These are phyloP conservation scores for Andrena flavipes DNA, from an alignment of 2,888 invertebrate genomes.

Conservation along the genomic window DNA sequence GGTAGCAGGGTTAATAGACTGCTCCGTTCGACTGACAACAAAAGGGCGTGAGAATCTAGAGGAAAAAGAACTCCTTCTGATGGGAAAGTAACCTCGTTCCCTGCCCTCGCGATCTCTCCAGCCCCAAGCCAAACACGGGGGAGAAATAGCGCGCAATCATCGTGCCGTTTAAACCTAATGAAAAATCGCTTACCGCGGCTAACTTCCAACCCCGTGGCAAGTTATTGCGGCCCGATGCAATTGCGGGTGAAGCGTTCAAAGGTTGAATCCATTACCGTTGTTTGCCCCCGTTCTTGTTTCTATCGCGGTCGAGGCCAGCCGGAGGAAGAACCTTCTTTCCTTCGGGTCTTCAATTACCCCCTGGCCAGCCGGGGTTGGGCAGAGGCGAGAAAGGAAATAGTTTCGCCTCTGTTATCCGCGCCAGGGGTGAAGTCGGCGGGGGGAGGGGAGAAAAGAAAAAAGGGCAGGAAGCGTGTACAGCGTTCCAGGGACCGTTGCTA, in stretches of 20 bases:
- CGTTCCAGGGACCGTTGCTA: conserved; percentile 3
- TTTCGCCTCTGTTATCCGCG: conserved; percentile 49
- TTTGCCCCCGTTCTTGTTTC: conserved; percentile 56
- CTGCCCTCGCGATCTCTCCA: background rate
- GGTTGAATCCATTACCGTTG: conserved; percentile 58
- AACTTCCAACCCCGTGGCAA: background rate
- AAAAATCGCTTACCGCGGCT: conserved; percentile 43
- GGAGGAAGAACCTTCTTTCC: conserved; percentile 29
- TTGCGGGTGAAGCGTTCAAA: conserved; percentile 49
- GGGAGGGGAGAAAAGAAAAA: conserved; percentile 27
- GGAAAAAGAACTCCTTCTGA: background rate
- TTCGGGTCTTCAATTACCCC: conserved; percentile 59
- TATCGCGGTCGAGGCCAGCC: conserved; percentile 16
- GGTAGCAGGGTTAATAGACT: background rate
- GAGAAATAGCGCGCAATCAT: conserved; percentile 26
- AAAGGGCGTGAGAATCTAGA: background rate
- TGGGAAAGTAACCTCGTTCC: conserved; percentile 16
- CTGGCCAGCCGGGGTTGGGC: background rate
- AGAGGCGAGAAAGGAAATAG: conserved; percentile 38
- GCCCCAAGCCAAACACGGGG: background rate
- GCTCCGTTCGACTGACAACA: background rate
- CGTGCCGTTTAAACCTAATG: conserved; percentile 42
- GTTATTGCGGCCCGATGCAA: conserved; percentile 44
- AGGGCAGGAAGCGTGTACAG: conserved; percentile 3
- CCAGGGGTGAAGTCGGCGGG: background rate